These are phyloP conservation scores for Herpetotheres cachinnans DNA, from an alignment of 2,113 vertebrate genomes.

Conservation along the genomic window DNA sequence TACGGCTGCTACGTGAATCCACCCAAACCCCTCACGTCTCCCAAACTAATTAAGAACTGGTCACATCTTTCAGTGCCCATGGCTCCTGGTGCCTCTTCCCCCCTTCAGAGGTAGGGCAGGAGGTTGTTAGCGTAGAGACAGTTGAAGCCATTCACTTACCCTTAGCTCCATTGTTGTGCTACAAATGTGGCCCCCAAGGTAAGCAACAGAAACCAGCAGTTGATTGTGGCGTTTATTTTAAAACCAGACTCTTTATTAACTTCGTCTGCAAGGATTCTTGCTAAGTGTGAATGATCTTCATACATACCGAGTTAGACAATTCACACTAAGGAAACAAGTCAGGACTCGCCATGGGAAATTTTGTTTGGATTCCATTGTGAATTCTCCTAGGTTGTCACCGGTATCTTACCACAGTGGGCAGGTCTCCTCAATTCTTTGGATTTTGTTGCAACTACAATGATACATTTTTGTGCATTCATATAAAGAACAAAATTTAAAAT, in stretches of 20 bases:
- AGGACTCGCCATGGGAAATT: not conserved
- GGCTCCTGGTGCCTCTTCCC: not conserved
- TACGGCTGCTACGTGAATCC: not conserved
- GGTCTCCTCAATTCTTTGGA: not conserved
- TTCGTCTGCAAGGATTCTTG: not conserved
- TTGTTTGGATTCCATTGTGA: not conserved
- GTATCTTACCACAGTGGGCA: not conserved
- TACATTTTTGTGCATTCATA: constrained; percentile 62
- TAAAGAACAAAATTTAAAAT: constrained; percentile 38
- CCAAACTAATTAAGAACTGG: not conserved
- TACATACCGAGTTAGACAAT: not conserved
- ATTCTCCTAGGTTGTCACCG: not conserved
- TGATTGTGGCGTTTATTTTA: not conserved
- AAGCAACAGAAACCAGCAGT: not conserved
- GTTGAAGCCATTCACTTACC: not conserved
- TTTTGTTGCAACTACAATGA: constrained; percentile 26
- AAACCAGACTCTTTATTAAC: not conserved
- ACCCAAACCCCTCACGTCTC: not conserved
- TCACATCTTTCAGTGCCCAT: fast-evolving
- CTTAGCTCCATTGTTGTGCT: not conserved
- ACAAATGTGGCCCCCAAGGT: not conserved
- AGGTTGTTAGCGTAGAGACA: not conserved
- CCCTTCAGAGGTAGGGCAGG: not conserved
- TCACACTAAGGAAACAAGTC: not conserved
- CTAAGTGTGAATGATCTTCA: not conserved